A percentile compares a stretch with the other conserved stretches of the same genome.
phyloP scores from a whole-genome alignment of 2,113 vertebrate species.

The Misgurnus mizolepis region DNA sequence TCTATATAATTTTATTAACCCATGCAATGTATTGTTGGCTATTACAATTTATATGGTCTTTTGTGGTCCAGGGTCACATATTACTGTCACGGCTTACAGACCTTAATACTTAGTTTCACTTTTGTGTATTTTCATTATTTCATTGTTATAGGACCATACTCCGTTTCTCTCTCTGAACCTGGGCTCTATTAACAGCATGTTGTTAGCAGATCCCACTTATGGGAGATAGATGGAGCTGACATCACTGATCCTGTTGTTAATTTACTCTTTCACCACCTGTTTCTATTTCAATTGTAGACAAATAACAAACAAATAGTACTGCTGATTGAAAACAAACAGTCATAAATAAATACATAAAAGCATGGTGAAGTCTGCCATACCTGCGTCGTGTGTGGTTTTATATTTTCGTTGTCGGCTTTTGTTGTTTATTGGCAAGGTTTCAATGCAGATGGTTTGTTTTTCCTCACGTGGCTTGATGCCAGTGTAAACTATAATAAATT shows the following conservation, averaged over 20 bases:
- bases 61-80: too few relatives aligned
- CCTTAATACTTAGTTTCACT: not conserved
- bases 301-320: conserved; percentile 10
- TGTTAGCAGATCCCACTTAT: conserved; percentile 43
- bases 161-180: conserved; percentile 58
- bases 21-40: too few relatives aligned
- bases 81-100: not conserved
- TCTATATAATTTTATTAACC: too few relatives aligned
- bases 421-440: conserved; percentile 14
- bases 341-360: not conserved
- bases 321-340: conserved; percentile 18
- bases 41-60: too few relatives aligned
- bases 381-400: not conserved
- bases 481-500: conserved; percentile 25
- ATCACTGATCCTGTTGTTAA: conserved; percentile 8
- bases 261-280: conserved; percentile 16
- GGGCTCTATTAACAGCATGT: conserved; percentile 58
- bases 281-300: conserved; percentile 5
- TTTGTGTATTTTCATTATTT: conserved; percentile 58
- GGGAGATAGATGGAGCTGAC: conserved; percentile 22
- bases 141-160: conserved; percentile 61
- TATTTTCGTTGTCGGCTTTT: not conserved
- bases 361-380: not conserved
- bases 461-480: conserved; percentile 9
- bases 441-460: conserved; percentile 24